Conservation (phyloP, 2,888 invertebrate genomes). For the Apamea monoglypha region DNA sequence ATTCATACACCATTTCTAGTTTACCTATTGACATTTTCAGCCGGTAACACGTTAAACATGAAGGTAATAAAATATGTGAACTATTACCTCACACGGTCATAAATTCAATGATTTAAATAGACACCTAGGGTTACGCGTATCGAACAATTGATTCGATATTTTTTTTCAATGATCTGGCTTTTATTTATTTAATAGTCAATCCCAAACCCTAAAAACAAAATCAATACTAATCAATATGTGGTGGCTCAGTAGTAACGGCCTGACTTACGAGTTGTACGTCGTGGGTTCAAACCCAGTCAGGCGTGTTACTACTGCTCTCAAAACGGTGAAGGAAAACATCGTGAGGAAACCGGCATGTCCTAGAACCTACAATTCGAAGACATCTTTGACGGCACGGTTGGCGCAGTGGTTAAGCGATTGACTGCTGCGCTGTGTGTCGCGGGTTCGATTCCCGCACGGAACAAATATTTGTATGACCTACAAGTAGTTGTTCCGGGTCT, state of each 20-base stretch:
- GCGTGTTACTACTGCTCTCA: no score
- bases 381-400: no score
- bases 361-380: no score
- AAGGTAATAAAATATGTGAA: not conserved
- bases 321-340: no score
- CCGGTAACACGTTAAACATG: not conserved
- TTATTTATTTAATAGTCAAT: not conserved
- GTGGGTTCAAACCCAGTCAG: not conserved
- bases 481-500: no score
- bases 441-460: no score
- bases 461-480: no score
- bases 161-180: not conserved
- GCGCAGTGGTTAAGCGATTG: no score
- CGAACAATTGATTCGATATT: not conserved
- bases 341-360: no score
- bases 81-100: conserved; percentile 15
- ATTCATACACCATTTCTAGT: not conserved
- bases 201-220: not conserved
- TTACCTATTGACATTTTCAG: conserved; percentile 19
- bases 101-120: conserved; percentile 4
- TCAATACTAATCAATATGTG: not conserved
- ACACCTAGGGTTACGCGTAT: not conserved
- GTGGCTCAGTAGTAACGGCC: not conserved
- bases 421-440: no score
- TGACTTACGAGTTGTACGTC: not conserved